Evolutionary conservation across 2,113 vertebrate genomes (phyloP).

Genomic region (Desmodus rotundus): DNA sequence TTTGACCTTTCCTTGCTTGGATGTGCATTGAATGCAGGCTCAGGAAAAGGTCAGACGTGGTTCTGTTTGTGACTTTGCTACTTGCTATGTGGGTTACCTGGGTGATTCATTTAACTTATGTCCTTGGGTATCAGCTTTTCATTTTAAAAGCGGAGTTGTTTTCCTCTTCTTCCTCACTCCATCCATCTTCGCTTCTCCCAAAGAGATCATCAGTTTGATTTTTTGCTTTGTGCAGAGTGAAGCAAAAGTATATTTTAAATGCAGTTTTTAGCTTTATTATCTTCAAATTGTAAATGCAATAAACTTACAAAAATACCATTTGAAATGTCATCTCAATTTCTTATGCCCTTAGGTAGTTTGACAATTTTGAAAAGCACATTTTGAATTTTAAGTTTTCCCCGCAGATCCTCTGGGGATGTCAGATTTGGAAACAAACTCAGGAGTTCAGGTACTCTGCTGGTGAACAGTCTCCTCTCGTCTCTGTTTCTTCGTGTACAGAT

Average conservation of each 20-base stretch:
- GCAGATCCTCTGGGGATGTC: neutral
- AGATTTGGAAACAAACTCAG: neutral
- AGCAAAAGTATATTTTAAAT: neutral
- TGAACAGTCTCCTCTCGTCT: neutral
- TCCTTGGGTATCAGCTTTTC: neutral
- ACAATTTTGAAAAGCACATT: neutral
- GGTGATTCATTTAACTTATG: neutral
- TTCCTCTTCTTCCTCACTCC: neutral
- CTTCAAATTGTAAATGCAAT: neutral
- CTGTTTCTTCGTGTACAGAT: neutral
- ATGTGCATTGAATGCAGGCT: neutral
- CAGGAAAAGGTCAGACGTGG: too few species aligned
- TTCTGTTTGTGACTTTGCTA: neutral
- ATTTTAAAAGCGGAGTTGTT: neutral
- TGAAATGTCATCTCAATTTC: neutral
- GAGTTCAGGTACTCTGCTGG: neutral
- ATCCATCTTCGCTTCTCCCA: neutral
- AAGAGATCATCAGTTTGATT: neutral
- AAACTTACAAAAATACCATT: neutral
- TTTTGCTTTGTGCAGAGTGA: neutral
- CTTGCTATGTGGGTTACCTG: neutral
- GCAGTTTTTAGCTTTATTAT: neutral
- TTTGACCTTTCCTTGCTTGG: neutral
- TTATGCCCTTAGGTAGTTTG: neutral
- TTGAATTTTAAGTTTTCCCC: neutral